phyloP scores from a whole-genome alignment of 2,888 invertebrate species.

The Xestia c-nigrum region DNA sequence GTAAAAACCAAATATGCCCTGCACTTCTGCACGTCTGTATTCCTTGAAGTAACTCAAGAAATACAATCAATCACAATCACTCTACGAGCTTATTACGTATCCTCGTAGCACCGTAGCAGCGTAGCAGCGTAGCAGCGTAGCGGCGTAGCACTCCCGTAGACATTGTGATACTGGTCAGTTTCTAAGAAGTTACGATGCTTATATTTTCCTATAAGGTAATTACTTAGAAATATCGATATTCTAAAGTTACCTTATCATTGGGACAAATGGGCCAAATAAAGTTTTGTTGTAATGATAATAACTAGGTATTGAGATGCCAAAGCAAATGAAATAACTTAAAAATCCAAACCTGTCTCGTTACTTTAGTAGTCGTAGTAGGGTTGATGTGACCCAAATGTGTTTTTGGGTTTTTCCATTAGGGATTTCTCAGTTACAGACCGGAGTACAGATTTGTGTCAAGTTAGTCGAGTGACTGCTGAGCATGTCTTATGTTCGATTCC shows the following conservation, averaged over 20 bases:
- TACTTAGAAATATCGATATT: conserved; percentile 3
- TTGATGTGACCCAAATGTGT: background rate
- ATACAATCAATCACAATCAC: conserved; percentile 11
- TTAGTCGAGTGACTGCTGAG: background rate
- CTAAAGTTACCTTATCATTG: background rate
- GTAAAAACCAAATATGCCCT: background rate
- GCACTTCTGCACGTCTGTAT: background rate
- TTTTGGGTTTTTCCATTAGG: background rate
- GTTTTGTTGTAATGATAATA: background rate
- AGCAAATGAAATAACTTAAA: background rate
- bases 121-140: conserved; percentile 22
- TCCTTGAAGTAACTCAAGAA: background rate
- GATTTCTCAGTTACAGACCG: background rate
- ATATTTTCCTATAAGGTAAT: background rate
- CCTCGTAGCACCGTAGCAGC: conserved; percentile 6
- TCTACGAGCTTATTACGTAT: conserved; percentile 14
- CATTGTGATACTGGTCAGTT: conserved; percentile 31
- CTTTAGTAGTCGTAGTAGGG: background rate
- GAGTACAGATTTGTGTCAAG: background rate
- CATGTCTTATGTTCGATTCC: no score
- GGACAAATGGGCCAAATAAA: background rate
- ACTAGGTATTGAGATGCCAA: background rate
- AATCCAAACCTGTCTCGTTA: background rate
- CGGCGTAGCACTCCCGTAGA: conserved; percentile 36
- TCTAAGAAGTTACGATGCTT: background rate